phyloP scores from a whole-genome alignment of 2,797 vertebrate species.

The Acomys russatus region DNA sequence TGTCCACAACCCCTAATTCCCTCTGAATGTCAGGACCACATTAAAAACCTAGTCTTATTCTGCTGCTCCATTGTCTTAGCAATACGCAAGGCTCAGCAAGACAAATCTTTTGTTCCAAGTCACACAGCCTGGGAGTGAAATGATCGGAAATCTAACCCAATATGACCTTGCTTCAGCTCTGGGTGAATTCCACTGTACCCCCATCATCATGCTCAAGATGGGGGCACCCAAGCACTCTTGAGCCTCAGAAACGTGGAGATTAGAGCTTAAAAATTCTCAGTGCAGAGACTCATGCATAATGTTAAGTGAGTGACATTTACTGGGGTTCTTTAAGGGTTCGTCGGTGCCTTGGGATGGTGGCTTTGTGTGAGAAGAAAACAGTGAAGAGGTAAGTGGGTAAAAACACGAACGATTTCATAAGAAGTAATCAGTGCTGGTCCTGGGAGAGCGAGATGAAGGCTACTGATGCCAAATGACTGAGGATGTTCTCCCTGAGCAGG shows the following conservation, averaged over 20 bases:
- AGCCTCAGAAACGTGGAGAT: neutral
- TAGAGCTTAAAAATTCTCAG: neutral
- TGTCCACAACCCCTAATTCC: neutral
- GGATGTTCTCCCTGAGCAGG: no score
- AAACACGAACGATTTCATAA: neutral
- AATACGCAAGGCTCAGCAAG: neutral
- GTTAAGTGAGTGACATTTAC: neutral
- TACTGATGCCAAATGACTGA: no score
- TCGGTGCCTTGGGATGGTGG: neutral
- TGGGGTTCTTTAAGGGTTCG: no score
- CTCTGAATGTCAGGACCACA: neutral
- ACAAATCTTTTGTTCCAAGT: neutral
- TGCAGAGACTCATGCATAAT: neutral
- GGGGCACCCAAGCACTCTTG: neutral
- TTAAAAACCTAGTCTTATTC: no score
- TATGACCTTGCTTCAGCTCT: neutral
- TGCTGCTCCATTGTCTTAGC: neutral
- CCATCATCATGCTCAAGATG: rapidly evolving
- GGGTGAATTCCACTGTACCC: neutral
- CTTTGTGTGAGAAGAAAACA: neutral
- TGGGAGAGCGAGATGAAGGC: neutral
- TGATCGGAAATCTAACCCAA: neutral
- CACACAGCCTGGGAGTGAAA: neutral
- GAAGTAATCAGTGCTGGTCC: no score
- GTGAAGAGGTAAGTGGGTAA: neutral